These are phyloP conservation scores for Ctenopoma multispine DNA, from an alignment of 2,797 vertebrate species.

Conservation along the genomic window DNA sequence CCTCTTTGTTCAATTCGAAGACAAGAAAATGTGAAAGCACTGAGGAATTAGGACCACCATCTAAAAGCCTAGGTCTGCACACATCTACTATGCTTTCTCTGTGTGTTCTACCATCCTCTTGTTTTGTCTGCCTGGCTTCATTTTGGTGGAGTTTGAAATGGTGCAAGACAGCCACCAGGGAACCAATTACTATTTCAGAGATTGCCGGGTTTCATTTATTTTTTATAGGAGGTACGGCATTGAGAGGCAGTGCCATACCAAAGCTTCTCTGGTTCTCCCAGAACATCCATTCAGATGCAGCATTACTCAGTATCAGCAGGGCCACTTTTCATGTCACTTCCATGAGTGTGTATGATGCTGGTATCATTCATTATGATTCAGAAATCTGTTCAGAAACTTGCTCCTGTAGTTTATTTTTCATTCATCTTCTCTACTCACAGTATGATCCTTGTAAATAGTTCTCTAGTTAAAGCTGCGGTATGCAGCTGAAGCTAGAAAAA, in stretches of 20 bases:
- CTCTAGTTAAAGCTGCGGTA: too few species aligned
- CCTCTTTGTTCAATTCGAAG: constrained; percentile 33
- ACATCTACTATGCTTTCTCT: constrained; percentile 13
- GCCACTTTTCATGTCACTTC: constrained; percentile 32
- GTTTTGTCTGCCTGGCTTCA: constrained; percentile 21
- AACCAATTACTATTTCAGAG: constrained; percentile 79
- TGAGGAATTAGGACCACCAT: constrained; percentile 1
- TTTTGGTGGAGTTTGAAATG: constrained; percentile 57
- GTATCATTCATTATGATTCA: not conserved
- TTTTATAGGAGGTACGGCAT: constrained; percentile 72
- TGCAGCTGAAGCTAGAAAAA: too few species aligned
- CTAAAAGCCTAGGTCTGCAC: not conserved
- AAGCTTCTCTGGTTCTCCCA: constrained; percentile 17
- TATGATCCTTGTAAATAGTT: not conserved
- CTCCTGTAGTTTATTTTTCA: not conserved
- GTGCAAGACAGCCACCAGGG: constrained; percentile 69
- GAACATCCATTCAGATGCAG: constrained; percentile 43
- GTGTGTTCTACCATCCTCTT: constrained; percentile 3
- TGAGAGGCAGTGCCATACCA: constrained; percentile 31
- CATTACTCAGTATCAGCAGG: constrained; percentile 20
- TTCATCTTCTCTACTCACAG: not conserved
- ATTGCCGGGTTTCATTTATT: constrained; percentile 76
- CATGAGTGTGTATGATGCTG: too few species aligned
- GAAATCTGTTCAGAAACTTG: not conserved
- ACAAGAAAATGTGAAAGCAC: constrained; percentile 31